Evolutionary conservation across 2,888 invertebrate species (phyloP), one percentile per base, ranked within the genome.

Genomic region (Eulithis testata): DNA sequence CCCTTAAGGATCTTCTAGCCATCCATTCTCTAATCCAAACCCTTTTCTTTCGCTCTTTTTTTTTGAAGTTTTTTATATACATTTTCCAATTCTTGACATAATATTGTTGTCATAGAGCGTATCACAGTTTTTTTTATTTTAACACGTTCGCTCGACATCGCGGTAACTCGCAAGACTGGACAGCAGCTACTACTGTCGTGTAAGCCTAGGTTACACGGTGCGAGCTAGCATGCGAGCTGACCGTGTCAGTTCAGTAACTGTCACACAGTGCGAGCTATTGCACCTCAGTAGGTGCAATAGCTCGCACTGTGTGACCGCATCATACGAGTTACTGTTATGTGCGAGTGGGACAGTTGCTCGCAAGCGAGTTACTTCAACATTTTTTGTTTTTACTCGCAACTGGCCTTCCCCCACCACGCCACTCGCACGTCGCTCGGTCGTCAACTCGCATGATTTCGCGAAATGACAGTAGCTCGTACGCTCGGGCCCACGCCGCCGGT

Each of bases 301-400:
- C 55, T 59, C 59, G 59, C 51, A 59, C 51, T 51, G 65, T 70
- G 65, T 66, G 66, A 63, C 67, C 67, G 67, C 50, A 59, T 65
- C 66, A 65, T 65, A 65, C 67, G 61, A 66, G 69, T 69, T 64
- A 69, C 66, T 66, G 66, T 63, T 52, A 69, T 64, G 66, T 69
- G 69, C 65, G 67, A 70, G 70, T 70, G 68, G 62, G 63, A 49
- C 59, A 70, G 66, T 70, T 65, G 66, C 66, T 69, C 65, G 66
- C 64, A 62, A 56, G 47, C 69, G 61, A 69, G 63, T 69, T 63
- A 66, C 59, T 63, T 66, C 51, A 62, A 66, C 51, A 63, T 63
- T 66, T 66, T 61, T 63, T 52, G 60, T 52, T 60, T 60, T 60
- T 60, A 59, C 59, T 59, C 57, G 57, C 47, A 47, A 47, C 47